phyloP scores from a whole-genome alignment of 2,888 invertebrate genomes.

The Chalcosyrphus nemorum region DNA sequence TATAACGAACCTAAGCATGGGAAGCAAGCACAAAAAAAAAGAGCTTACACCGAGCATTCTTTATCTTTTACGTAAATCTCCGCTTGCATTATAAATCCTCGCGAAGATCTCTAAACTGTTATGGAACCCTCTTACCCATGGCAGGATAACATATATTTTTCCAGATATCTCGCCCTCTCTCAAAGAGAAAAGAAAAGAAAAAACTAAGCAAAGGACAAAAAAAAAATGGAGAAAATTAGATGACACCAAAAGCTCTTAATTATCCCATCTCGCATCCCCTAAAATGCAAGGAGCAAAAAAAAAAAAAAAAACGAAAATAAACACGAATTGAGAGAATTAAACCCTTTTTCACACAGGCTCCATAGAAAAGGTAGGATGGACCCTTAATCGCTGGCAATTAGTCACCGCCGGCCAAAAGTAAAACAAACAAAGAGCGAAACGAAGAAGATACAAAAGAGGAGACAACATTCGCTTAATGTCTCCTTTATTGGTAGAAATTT shows the following conservation, averaged over 20 bases:
- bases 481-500: slow-evolving; percentile 72
- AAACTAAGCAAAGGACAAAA: not conserved
- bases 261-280: slow-evolving; percentile 51
- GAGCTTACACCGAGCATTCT: slow-evolving; percentile 18
- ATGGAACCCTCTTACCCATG: slow-evolving; percentile 5
- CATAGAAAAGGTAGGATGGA: slow-evolving; percentile 57
- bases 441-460: slow-evolving; percentile 59
- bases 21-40: not conserved
- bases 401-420: slow-evolving; percentile 63
- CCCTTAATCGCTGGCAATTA: slow-evolving; percentile 71
- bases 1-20: slow-evolving; percentile 25
- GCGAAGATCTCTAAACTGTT: slow-evolving; percentile 61
- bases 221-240: slow-evolving; percentile 61
- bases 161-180: slow-evolving; percentile 27
- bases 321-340: slow-evolving; percentile 41
- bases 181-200: slow-evolving; percentile 5
- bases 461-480: slow-evolving; percentile 71
- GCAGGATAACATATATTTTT: slow-evolving; percentile 9
- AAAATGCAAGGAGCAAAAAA: slow-evolving; percentile 7
- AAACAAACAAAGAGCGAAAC: slow-evolving; percentile 45
- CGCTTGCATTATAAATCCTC: slow-evolving; percentile 69
- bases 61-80: slow-evolving; percentile 69
- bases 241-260: slow-evolving; percentile 73
- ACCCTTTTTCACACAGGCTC: slow-evolving; percentile 67
- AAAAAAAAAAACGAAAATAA: slow-evolving; percentile 7